Percentiles rank a stretch among this genome's conserved stretches.
phyloP scores from a whole-genome alignment of 2,888 invertebrate genomes.

The Penaeus monodon region DNA sequence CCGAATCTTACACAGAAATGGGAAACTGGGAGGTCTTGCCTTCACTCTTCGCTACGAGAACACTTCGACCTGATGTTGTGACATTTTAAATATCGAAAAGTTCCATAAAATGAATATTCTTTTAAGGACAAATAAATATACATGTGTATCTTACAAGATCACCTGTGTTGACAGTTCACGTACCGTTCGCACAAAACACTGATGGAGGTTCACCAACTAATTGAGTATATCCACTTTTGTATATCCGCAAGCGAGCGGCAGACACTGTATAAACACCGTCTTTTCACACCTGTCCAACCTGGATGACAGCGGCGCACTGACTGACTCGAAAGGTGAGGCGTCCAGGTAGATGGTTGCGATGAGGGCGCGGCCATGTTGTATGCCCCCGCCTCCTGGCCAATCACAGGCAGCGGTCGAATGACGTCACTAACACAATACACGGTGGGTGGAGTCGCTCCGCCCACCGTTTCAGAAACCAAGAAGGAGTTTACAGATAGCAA shows the following conservation, averaged over 20 bases:
- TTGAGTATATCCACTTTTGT: conserved; percentile 14
- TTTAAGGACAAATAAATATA: too few species aligned
- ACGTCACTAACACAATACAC: conserved; percentile 37
- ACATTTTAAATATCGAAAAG: too few species aligned
- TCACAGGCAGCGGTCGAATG: not conserved
- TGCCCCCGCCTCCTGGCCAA: conserved; percentile 41
- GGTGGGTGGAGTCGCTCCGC: conserved; percentile 39
- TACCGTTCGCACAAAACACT: too few species aligned
- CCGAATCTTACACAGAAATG: too few species aligned
- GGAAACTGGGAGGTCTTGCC: too few species aligned
- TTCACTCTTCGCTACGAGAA: too few species aligned
- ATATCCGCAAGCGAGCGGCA: conserved; percentile 22
- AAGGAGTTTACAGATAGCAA: conserved; percentile 37
- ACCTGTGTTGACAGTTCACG: too few species aligned
- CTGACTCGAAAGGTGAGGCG: conserved; percentile 44
- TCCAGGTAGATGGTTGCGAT: conserved; percentile 36
- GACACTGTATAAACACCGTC: conserved; percentile 10
- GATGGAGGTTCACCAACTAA: not conserved
- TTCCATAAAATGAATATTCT: too few species aligned
- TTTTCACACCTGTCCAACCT: conserved; percentile 56
- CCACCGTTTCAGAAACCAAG: conserved; percentile 28
- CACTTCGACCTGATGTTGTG: too few species aligned
- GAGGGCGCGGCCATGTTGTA: conserved; percentile 59
- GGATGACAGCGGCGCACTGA: conserved; percentile 55
- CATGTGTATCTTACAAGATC: too few species aligned